Evolutionary conservation across 2,113 vertebrate genomes (phyloP).

Genomic region (Fulmarus glacialis): DNA sequence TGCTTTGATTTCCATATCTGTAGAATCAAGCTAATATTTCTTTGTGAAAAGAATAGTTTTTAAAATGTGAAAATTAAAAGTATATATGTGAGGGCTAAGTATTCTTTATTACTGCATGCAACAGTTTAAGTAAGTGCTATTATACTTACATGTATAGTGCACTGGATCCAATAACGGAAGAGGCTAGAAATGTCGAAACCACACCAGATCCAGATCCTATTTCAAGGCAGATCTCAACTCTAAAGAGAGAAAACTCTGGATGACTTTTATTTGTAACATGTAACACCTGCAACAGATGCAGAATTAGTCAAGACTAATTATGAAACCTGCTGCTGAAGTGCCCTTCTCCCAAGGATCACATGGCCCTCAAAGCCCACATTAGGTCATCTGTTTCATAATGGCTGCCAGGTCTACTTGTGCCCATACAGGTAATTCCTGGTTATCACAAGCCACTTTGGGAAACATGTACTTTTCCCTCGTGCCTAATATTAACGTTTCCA

Average conservation of each 20-base stretch:
- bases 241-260: not conserved
- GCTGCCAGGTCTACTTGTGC: not conserved
- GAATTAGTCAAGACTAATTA: not conserved
- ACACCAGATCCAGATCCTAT: conserved; percentile 93
- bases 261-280: not conserved
- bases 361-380: rapidly evolving
- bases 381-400: rapidly evolving
- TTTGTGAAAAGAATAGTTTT: not conserved
- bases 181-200: conserved; percentile 89
- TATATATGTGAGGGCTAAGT: not conserved
- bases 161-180: conserved; percentile 84
- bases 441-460: not conserved
- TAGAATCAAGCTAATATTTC: not conserved
- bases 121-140: not conserved
- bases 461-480: rapidly evolving
- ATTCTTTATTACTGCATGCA: not conserved
- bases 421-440: not conserved
- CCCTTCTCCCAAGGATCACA: not conserved
- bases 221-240: conserved; percentile 87
- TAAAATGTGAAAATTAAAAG: not conserved
- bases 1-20: not conserved
- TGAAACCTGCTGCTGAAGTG: rapidly evolving
- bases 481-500: not conserved
- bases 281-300: not conserved
- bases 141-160: conserved; percentile 86